Evolutionary conservation across 2,797 vertebrate genomes (phyloP).

Genomic region (Pantherophis alleghaniensis): DNA sequence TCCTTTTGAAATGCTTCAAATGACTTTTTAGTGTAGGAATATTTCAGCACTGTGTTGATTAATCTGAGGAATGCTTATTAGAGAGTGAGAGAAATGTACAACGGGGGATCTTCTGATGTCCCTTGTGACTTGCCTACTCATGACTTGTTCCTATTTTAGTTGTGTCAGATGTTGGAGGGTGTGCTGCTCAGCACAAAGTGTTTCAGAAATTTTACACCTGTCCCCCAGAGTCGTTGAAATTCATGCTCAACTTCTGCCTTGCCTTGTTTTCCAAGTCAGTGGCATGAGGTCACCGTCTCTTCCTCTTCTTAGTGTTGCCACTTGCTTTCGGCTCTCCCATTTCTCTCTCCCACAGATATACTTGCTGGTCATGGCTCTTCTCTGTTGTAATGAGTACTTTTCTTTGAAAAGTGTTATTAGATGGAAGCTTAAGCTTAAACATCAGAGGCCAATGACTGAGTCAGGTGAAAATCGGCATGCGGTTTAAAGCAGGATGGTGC

Average conservation of each 20-base stretch:
- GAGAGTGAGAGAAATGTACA: neutral
- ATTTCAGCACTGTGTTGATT: neutral
- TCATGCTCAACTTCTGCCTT: neutral
- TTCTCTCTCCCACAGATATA: fast-evolving
- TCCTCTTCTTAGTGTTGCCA: fast-evolving
- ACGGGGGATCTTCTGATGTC: neutral
- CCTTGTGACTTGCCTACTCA: neutral
- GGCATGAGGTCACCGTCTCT: neutral
- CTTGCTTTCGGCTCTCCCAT: neutral
- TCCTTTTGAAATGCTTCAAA: neutral
- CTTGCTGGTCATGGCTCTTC: neutral
- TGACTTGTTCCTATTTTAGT: neutral
- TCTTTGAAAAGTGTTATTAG: neutral
- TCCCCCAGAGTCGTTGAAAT: neutral
- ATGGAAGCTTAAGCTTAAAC: slow-evolving; percentile 11
- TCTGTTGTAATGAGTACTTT: neutral
- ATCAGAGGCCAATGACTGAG: neutral
- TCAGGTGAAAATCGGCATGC: neutral
- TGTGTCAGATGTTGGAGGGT: neutral
- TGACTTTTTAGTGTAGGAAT: neutral
- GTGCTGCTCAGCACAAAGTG: neutral
- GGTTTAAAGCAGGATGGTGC: neutral
- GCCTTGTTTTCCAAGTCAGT: neutral
- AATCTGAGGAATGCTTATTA: neutral
- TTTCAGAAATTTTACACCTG: neutral